phyloP scores from a whole-genome alignment of 2,888 invertebrate species.

The Tachina grossa region DNA sequence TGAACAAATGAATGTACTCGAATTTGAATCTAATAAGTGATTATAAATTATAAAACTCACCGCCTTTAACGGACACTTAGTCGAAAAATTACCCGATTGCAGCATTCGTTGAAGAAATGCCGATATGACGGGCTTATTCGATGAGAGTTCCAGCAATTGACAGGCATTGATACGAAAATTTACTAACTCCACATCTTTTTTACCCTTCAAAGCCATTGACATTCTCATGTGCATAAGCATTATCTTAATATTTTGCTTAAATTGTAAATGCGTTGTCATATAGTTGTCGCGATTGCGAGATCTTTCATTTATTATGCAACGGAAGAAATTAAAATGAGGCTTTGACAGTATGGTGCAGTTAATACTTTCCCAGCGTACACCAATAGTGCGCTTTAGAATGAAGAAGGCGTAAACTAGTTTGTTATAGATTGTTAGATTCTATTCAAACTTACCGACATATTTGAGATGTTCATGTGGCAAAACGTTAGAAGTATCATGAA shows the following conservation, averaged over 20 bases:
- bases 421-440: background rate
- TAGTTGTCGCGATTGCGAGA: constrained; percentile 25
- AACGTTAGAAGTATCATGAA: background rate
- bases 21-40: background rate
- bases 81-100: constrained; percentile 9
- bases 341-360: background rate
- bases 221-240: background rate
- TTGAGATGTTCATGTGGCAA: background rate
- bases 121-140: constrained; percentile 2
- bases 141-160: background rate
- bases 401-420: background rate
- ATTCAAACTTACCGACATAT: background rate
- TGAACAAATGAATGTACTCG: no score
- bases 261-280: background rate
- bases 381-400: constrained; percentile 5
- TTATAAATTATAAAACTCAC: background rate
- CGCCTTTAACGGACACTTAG: constrained; percentile 19
- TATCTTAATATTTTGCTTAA: background rate
- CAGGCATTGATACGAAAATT: constrained; percentile 21
- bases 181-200: constrained; percentile 10
- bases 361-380: background rate
- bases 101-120: background rate
- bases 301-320: constrained; percentile 4
- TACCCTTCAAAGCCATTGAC: background rate
- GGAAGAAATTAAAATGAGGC: background rate